A percentile compares a stretch with the other conserved stretches of the same genome.
These are phyloP conservation scores for Anhinga anhinga DNA, from an alignment of 2,113 vertebrate species.

Conservation along the genomic window DNA sequence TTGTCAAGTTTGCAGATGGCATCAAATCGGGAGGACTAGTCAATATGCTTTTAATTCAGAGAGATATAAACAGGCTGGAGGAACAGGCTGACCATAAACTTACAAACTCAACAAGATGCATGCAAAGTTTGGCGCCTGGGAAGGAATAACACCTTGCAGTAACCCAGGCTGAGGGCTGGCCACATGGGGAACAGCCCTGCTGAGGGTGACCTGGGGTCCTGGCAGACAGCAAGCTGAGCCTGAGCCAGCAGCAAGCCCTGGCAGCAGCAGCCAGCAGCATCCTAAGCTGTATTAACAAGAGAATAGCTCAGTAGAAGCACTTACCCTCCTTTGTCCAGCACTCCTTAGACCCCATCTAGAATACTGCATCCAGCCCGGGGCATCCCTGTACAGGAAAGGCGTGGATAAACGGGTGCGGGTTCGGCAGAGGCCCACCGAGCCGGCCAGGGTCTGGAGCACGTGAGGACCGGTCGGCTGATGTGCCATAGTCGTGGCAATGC, in stretches of 20 bases:
- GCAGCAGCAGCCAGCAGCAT: not conserved
- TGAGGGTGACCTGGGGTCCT: not conserved
- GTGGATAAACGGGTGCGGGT: not conserved
- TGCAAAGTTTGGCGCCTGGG: rapidly evolving
- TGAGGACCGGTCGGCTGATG: rapidly evolving
- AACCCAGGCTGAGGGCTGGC: not conserved
- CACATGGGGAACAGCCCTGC: not conserved
- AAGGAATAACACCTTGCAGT: not conserved
- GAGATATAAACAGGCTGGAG: not conserved
- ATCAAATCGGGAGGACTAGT: not conserved
- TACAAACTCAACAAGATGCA: not conserved
- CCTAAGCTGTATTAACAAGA: not conserved
- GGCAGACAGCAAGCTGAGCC: not conserved
- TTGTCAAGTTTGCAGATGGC: not conserved
- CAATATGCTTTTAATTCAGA: not conserved
- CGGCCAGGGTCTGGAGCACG: not conserved
- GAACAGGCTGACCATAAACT: not conserved
- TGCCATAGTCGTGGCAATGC: not conserved
- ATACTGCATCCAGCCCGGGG: not conserved
- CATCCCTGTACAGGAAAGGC: not conserved
- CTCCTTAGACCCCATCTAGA: not conserved
- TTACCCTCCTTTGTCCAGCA: not conserved
- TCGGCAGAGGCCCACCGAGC: not conserved
- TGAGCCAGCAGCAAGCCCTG: not conserved
- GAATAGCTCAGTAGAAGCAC: not conserved